Conservation (phyloP, 2,888 invertebrate species). For the Agapostemon virescens region DNA sequence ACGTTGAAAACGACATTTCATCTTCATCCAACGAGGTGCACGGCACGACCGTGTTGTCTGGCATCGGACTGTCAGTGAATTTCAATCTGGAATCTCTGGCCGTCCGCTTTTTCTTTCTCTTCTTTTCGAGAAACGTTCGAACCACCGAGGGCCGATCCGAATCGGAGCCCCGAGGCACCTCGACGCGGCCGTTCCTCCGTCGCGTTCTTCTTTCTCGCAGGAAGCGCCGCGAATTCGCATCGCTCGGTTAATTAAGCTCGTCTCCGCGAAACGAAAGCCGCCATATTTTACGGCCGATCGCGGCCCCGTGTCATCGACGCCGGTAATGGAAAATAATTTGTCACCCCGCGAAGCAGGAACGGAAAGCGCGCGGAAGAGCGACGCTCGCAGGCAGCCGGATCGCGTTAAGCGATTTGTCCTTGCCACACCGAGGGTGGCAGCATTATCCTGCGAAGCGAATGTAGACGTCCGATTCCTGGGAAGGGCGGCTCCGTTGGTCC, state of each 20-base stretch:
- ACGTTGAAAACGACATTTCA: conserved; percentile 74
- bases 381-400: conserved; percentile 47
- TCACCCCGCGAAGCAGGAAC: conserved; percentile 58
- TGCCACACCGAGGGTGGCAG: conserved; percentile 66
- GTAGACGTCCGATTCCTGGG: conserved; percentile 57
- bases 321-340: conserved; percentile 75
- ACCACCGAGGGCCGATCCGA: background rate
- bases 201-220: background rate
- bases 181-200: background rate
- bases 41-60: conserved; percentile 13
- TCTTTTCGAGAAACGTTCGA: background rate
- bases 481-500: conserved; percentile 51
- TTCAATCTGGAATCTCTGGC: conserved; percentile 36
- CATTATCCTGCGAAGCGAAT: conserved; percentile 66
- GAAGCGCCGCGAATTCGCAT: background rate
- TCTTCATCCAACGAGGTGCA: conserved; percentile 55
- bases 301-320: conserved; percentile 49
- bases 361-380: conserved; percentile 14
- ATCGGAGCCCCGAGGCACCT: background rate
- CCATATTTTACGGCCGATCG: conserved; percentile 61
- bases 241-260: conserved; percentile 52
- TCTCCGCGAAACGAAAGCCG: background rate
- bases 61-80: conserved; percentile 50
- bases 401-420: conserved; percentile 77
- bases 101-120: background rate